Evolutionary conservation across 2,113 vertebrate species (phyloP).

Genomic region (Pedetes capensis): DNA sequence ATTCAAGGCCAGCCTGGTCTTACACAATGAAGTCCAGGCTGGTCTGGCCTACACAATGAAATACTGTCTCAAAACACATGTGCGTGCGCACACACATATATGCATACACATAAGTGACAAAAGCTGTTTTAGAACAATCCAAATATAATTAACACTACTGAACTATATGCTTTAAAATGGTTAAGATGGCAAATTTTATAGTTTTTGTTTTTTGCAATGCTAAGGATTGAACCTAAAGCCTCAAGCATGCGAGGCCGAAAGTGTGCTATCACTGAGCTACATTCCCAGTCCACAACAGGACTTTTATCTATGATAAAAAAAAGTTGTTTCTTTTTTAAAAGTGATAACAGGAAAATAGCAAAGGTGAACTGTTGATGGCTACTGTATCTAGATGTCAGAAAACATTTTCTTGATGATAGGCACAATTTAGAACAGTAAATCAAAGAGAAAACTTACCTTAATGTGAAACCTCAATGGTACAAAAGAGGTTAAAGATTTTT

Average conservation of each 20-base stretch:
- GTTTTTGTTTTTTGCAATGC: background rate
- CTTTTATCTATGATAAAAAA: no score
- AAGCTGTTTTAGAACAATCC: background rate
- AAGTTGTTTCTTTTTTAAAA: background rate
- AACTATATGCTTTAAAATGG: background rate
- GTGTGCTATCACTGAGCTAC: background rate
- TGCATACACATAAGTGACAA: no score
- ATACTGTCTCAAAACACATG: no score
- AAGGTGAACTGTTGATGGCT: background rate
- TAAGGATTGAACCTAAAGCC: background rate
- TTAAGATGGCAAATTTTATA: no score
- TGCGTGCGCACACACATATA: no score
- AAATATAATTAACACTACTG: background rate
- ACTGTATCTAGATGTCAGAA: background rate
- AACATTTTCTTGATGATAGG: background rate
- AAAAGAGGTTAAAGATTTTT: background rate
- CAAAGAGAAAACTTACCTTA: constrained; percentile 14
- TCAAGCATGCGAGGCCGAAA: background rate
- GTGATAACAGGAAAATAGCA: background rate
- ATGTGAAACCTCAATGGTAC: constrained; percentile 21
- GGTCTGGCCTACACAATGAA: no score
- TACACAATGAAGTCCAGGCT: no score
- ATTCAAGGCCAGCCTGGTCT: no score
- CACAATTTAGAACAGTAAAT: background rate
- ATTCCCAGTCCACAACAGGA: background rate